Conservation (phyloP, 2,797 vertebrate genomes). For the Siniperca obscura region DNA sequence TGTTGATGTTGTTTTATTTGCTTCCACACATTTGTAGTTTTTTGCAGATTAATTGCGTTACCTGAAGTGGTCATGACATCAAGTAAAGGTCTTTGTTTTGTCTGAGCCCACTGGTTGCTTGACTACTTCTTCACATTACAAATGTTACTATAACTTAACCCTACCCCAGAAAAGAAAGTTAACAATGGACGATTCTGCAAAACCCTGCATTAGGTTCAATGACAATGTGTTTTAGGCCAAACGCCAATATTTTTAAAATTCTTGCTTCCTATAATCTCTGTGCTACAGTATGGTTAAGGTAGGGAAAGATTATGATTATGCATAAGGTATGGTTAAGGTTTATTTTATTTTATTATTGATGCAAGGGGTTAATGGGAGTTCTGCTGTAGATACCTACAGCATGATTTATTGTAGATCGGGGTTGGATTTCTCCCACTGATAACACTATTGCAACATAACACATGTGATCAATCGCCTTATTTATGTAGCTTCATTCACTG, state of each 20-base stretch:
- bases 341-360: not conserved
- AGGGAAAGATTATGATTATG: not conserved
- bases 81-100: not conserved
- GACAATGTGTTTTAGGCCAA: not conserved
- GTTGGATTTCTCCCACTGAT: not conserved
- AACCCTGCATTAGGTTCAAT: not conserved
- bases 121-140: not conserved
- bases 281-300: not conserved
- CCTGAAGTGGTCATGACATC: not conserved
- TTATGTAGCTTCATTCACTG: constrained; percentile 1
- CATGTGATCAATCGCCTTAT: not conserved
- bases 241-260: not conserved
- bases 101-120: not conserved
- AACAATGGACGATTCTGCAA: not conserved
- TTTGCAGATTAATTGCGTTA: not conserved
- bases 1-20: not conserved
- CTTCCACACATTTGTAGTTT: not conserved
- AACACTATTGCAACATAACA: not conserved
- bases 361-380: not conserved
- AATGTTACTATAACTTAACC: not conserved
- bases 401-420: not conserved
- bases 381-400: not conserved
- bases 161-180: not conserved
- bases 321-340: not conserved
- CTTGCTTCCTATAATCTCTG: not conserved